Evolutionary conservation across 2,797 vertebrate genomes (phyloP), one percentile per base, ranked within the genome.

Genomic region (Pogonophryne albipinna): DNA sequence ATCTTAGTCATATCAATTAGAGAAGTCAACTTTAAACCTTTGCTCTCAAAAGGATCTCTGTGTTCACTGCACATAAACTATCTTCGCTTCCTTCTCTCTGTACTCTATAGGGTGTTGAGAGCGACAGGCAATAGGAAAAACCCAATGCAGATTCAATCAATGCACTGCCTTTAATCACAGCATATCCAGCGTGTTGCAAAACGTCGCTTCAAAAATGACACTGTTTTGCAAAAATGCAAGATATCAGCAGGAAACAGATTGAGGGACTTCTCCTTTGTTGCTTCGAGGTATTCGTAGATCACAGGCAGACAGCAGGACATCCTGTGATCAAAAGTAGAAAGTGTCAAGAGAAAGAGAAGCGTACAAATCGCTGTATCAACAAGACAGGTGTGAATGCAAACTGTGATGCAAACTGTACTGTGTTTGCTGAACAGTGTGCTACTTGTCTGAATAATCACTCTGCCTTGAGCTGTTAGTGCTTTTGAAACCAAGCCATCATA

Each of bases 1-100:
- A 60, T 71, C 67, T 47, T 52, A 74, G 57, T 75, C 73, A 15
- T 53, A 60, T 86, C 72, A 84, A 79, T 86, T 74, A 78, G 74
- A 57, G 67, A n/a, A 13, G 47, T 17, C 63, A 70, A 78, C 86
- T 83, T 80, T 63, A 53, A 67, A 73, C 80, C 55, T 58, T 44
- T 64, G 31, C 51, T 46, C 74, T 60, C 0, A 0, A 47, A 66
- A 44, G 65, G 56, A 82, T 80, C 58, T 45, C 11, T 8, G 17
- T 17, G 6, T 57, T 50, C 53, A 15, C 14, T 27, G 27, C 27
- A 38, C 2, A 11, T 19, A 14, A 16, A 17, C 34, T 10, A 5
- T n/a, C 16, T 3, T 14, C 23, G 15, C 3, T 16, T 31, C 59
- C 44, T 23, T 12, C 47, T 53, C 34, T 15, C 6, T 45, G 41